These are phyloP conservation scores for Discoglossus pictus DNA, from an alignment of 2,797 vertebrate species.

Conservation along the genomic window DNA sequence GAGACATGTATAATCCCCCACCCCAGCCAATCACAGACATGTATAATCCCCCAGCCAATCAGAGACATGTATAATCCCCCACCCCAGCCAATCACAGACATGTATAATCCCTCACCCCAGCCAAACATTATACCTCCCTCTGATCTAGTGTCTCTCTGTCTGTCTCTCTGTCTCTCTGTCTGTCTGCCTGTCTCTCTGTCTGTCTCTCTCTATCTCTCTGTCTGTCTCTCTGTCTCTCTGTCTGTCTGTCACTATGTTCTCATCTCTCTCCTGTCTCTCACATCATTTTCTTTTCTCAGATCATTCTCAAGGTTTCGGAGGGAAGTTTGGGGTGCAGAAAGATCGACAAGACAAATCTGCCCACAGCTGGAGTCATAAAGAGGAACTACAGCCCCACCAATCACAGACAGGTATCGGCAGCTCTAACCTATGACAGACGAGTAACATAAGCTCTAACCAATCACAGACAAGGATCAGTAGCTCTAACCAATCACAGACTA, in stretches of 20 bases:
- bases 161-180: not conserved
- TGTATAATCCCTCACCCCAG: too few relatives aligned
- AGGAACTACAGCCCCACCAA: constrained; percentile 74
- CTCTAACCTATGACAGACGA: constrained; percentile 56
- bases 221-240: constrained; percentile 1
- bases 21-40: too few relatives aligned
- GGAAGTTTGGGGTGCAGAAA: constrained; percentile 82
- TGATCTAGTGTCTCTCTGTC: not conserved
- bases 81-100: too few relatives aligned
- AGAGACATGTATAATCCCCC: too few relatives aligned
- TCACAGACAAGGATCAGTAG: constrained; percentile 62
- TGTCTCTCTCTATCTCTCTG: too few relatives aligned
- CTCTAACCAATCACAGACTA: too few relatives aligned
- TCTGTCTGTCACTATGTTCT: not conserved
- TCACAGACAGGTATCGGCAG: constrained; percentile 73
- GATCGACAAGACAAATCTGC: constrained; percentile 78
- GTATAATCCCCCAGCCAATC: too few relatives aligned
- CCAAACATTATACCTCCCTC: not conserved
- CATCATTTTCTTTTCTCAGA: constrained; percentile 67
- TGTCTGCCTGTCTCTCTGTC: too few relatives aligned
- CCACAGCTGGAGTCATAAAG: constrained; percentile 71
- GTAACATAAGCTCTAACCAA: constrained; percentile 56
- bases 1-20: too few relatives aligned
- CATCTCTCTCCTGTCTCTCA: not conserved
- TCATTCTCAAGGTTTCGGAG: constrained; percentile 83